Percentiles rank a stretch among this genome's conserved stretches.
phyloP scores from a whole-genome alignment of 1,140 invertebrate species.

The Bombus affinis region DNA sequence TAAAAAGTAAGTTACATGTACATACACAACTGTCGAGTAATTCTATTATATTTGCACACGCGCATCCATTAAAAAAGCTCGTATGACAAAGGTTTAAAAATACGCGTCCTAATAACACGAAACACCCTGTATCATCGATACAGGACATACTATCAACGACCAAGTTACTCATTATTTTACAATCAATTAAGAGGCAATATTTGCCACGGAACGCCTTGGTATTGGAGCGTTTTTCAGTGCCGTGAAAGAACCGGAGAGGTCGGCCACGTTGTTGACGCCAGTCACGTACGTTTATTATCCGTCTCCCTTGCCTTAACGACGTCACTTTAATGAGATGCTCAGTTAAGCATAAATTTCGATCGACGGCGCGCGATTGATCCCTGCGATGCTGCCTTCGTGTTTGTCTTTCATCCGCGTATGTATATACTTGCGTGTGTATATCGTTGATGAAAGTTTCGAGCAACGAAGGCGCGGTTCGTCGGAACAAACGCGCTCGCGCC shows the following conservation, averaged over 20 bases:
- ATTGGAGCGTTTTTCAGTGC: neutral
- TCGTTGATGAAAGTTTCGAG: conserved; percentile 11
- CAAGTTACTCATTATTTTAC: neutral
- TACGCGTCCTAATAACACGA: neutral
- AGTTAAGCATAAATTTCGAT: conserved; percentile 52
- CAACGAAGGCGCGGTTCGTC: neutral
- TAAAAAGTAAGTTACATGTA: too few species aligned
- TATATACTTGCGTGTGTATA: neutral
- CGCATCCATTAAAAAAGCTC: neutral
- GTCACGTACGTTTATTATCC: conserved; percentile 39
- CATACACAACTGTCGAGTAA: neutral
- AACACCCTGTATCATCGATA: neutral
- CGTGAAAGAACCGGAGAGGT: neutral
- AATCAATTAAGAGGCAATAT: neutral
- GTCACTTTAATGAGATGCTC: conserved; percentile 45
- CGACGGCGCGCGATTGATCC: conserved; percentile 34
- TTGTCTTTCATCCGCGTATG: too few species aligned
- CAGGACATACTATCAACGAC: neutral
- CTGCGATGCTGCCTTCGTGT: neutral
- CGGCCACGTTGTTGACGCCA: neutral
- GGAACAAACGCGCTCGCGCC: neutral
- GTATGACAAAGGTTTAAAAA: neutral
- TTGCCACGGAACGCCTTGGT: neutral
- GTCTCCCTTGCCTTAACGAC: conserved; percentile 28
- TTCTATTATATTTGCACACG: neutral